Conservation (phyloP, 2,797 vertebrate genomes). For the Dendrocincla fuliginosa region DNA sequence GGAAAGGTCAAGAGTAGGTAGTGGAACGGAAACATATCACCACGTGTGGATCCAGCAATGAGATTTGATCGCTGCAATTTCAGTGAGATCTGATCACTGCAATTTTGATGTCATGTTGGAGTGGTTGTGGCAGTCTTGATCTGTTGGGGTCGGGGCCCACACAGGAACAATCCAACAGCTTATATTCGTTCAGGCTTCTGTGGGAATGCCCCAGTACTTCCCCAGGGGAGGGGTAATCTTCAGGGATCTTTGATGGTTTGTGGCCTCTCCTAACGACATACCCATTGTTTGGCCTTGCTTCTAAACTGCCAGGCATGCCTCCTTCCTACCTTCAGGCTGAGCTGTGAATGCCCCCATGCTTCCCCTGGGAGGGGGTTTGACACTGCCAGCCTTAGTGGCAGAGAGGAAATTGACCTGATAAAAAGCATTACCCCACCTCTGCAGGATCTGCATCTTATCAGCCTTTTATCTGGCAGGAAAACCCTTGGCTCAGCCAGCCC, state of each 20-base stretch:
- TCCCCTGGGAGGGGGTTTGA: background rate
- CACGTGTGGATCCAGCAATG: fast-evolving
- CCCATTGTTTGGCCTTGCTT: background rate
- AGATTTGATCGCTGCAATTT: background rate
- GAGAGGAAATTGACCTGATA: background rate
- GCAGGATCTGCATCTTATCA: background rate
- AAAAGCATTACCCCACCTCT: background rate
- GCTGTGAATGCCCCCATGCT: fast-evolving
- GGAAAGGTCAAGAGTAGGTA: background rate
- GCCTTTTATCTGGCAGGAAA: background rate
- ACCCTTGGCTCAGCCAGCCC: background rate
- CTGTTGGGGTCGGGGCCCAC: background rate
- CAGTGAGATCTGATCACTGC: background rate
- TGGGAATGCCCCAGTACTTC: background rate
- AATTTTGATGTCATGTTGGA: background rate
- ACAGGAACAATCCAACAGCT: background rate
- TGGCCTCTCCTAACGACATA: background rate
- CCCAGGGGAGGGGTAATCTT: fast-evolving
- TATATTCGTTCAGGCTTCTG: background rate
- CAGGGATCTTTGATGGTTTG: background rate
- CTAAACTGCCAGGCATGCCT: background rate
- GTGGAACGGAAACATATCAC: background rate
- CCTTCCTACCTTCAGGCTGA: background rate
- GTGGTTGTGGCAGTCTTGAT: background rate
- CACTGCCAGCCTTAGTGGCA: background rate